Evolutionary conservation across 2,888 invertebrate species (phyloP), one percentile per base, ranked within the genome.

Genomic region (Drosophila macrospina): DNA sequence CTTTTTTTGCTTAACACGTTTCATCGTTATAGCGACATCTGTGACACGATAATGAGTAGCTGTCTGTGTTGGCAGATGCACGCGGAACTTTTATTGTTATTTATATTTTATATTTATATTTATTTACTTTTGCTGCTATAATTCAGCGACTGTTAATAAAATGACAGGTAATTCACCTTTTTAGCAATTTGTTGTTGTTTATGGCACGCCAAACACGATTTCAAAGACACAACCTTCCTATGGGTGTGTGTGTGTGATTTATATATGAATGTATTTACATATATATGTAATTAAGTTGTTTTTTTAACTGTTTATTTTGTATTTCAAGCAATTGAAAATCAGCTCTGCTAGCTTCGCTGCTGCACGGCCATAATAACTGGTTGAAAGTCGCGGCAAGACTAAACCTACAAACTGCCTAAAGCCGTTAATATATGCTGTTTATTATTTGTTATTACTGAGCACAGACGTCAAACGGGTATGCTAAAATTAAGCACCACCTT

Each of bases 321-420:
- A 30, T 44, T 3, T 42, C 47, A 36, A 59, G 36, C 20, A 55
- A 28, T 52, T 11, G 26, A 57, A 16, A 13, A 59, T 65, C 32
- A 44, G 28, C 36, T 28, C 30, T 24, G 59, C 64, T 59, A 59
- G 37, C 55, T 64, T 16, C 39, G 45, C 8, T 20, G 39, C 20
- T 28, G 50, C 36, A 10, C 32, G 48, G 64, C 71, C 86, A 80
- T 80, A 67, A 48, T 73, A 67, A 55, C 70, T 37, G 68, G 20
- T 57, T 57, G 87, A 69, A 45, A 28, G 68, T 41, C 69, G 69
- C 73, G 74, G 45, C 45, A 68, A 60, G 59, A 89, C 87, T 85
- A 66, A 84, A 57, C 32, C 44, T 32, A 6, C 8, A 24, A 34
- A 48, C 63, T 59, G 51, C 50, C 36, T 13, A 45, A 48, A 42